Base-by-base conservation (phyloP, 2,113 vertebrate species). In the Heloderma charlesbogerti region DNA sequence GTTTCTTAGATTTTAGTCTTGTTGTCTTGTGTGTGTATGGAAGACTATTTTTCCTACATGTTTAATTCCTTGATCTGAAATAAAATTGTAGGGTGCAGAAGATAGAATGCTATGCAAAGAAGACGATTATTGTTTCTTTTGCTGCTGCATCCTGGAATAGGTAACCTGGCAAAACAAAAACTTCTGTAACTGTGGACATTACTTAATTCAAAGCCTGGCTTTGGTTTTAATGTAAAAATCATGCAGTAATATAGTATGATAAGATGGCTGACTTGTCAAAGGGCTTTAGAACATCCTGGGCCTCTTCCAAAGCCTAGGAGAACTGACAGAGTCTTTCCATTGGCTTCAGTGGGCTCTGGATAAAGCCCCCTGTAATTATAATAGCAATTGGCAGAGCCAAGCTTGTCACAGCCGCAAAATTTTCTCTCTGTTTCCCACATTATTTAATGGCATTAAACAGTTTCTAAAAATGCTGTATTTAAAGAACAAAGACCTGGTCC, bases 271-370 rank as follows among this genome's bases (percentile, higher is more conserved):
- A 72, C 15, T 60, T 89, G 88, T 67, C 66, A 22, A 71, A 81
- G 34, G 88, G 67, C 7, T 71, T 27, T 71, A 37, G 63, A 72
- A 80, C 66, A 51, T 40, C 78, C n/a, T 89, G 79, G 79, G 88
- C n/a, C n/a, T 71, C 78, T 54, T 82, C 88, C 88, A 89, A 89
- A 43, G 88, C 67, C 48, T 0, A 34, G 3, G 18, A 57, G 48
- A n/a, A 82, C 66, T 82, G 88, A 82, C 78, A 57, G 78, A 29
- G 40, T 82, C 63, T 89, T 89, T 89, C 88, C 88, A 89, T 31
- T 82, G 66, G 88, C 79, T 72, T 82, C 78, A 57, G 34, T 51
- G 78, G 78, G n/a, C 34, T 89, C n/a, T 89, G 88, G 88, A 89
- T 72, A 29, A 31, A 57, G 79, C 45, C 67, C 67, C 66, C 66